Conservation (phyloP, 2,888 invertebrate genomes). For the Listrodromus nycthemerus region DNA sequence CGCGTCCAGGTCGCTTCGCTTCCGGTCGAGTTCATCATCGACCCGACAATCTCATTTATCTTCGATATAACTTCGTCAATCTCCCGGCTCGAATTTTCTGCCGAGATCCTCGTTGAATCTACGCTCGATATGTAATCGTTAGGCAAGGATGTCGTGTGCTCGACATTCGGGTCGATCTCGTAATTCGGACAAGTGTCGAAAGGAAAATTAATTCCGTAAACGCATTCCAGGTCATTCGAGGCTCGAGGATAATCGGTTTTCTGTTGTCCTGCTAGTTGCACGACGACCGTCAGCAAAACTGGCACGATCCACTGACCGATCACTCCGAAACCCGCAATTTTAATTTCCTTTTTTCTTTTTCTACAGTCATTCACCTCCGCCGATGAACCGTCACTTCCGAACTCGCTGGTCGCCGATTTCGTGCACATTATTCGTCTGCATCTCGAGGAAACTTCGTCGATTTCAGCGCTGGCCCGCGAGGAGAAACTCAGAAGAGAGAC, state of each 20-base stretch:
- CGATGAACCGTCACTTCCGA: not conserved
- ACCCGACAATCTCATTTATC: constrained; percentile 74
- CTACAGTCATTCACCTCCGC: constrained; percentile 16
- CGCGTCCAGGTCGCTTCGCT: constrained; percentile 1
- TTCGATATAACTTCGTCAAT: constrained; percentile 74
- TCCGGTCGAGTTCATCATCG: constrained; percentile 60
- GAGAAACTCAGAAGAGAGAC: constrained; percentile 78
- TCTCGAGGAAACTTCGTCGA: constrained; percentile 61
- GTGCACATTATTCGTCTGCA: constrained; percentile 57
- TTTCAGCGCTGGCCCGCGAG: constrained; percentile 71
- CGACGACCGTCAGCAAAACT: constrained; percentile 70
- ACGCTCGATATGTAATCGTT: constrained; percentile 68
- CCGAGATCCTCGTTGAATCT: constrained; percentile 56
- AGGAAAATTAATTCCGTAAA: constrained; percentile 74
- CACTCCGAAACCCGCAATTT: constrained; percentile 70
- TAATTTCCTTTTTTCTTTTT: constrained; percentile 56
- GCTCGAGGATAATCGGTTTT: constrained; percentile 53
- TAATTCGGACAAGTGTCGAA: constrained; percentile 72
- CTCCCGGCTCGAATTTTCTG: constrained; percentile 63
- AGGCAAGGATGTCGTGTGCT: constrained; percentile 29
- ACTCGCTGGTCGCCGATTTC: constrained; percentile 19
- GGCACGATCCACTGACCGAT: constrained; percentile 80
- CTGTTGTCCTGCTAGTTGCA: constrained; percentile 72
- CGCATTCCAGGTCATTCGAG: constrained; percentile 70
- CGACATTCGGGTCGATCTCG: constrained; percentile 34